These are phyloP conservation scores for Gymnocheta viridis DNA, from an alignment of 2,888 invertebrate species.

Conservation along the genomic window DNA sequence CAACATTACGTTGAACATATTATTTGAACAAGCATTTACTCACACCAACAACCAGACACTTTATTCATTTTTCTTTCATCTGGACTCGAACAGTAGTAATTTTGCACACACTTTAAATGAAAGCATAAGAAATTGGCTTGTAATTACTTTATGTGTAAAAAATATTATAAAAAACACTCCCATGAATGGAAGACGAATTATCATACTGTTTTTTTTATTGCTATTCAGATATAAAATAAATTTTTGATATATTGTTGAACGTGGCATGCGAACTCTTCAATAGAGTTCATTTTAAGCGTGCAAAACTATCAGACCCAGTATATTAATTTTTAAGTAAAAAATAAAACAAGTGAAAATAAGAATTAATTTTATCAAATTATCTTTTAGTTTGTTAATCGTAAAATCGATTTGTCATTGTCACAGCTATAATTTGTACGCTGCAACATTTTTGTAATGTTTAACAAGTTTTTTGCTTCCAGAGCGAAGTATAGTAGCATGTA, in stretches of 20 bases:
- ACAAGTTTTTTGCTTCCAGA: too few relatives aligned
- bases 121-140: conserved; percentile 28
- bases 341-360: neutral
- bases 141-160: conserved; percentile 8
- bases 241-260: conserved; percentile 2
- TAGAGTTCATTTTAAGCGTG: neutral
- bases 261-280: conserved; percentile 14
- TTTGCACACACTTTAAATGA: conserved; percentile 22
- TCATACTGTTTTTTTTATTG: neutral
- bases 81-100: neutral
- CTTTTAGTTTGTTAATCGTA: neutral
- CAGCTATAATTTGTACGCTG: neutral
- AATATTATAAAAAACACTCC: neutral
- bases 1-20: neutral
- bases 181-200: neutral
- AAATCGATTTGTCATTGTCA: conserved; percentile 33
- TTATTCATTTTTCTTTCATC: neutral
- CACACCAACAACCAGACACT: neutral
- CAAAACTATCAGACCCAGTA: neutral
- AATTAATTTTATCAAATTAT: neutral
- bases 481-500: too few relatives aligned
- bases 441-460: neutral
- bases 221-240: neutral
- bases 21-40: neutral
- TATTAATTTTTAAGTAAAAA: neutral